Percentiles rank a stretch among this genome's conserved stretches.
Conservation (phyloP, 1,140 invertebrate species). For the Drosophila tani region DNA sequence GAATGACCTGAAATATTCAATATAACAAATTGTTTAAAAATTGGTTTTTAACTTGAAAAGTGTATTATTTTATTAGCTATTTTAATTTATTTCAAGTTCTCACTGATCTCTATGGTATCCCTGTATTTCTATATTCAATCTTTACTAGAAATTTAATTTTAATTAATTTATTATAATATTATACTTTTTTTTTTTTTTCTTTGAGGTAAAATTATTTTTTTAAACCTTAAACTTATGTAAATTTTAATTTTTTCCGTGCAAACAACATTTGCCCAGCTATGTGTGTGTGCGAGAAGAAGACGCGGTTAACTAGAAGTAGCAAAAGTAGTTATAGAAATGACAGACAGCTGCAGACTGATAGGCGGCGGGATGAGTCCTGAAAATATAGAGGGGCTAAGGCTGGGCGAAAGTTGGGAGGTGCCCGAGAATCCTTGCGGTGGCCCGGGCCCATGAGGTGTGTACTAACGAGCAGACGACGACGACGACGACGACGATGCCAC, state of each 20-base stretch:
- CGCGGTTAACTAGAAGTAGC: slow-evolving; percentile 79
- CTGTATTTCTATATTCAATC: too few relatives aligned
- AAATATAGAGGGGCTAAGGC: not conserved
- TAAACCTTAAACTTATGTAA: too few relatives aligned
- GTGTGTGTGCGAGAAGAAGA: slow-evolving; percentile 22
- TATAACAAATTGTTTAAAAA: not conserved
- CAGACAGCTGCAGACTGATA: slow-evolving; percentile 62
- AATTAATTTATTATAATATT: not conserved
- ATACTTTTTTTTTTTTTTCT: too few relatives aligned
- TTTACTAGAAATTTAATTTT: too few relatives aligned
- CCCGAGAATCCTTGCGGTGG: slow-evolving; percentile 40
- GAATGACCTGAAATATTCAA: not conserved
- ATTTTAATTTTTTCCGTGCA: not conserved
- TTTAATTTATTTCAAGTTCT: too few relatives aligned
- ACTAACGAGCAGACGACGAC: slow-evolving; percentile 72
- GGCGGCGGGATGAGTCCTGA: not conserved
- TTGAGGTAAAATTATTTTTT: too few relatives aligned
- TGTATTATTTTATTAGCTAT: too few relatives aligned
- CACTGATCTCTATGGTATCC: not conserved
- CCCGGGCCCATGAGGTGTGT: slow-evolving; percentile 58
- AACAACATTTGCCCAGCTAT: slow-evolving; percentile 49
- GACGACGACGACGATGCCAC: slow-evolving; percentile 62
- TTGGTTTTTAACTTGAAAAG: not conserved
- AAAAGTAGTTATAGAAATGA: slow-evolving; percentile 83
- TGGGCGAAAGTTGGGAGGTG: not conserved